Evolutionary conservation across 2,113 vertebrate genomes (phyloP), one percentile per base, ranked within the genome.

Genomic region (Atherinomorus stipes): DNA sequence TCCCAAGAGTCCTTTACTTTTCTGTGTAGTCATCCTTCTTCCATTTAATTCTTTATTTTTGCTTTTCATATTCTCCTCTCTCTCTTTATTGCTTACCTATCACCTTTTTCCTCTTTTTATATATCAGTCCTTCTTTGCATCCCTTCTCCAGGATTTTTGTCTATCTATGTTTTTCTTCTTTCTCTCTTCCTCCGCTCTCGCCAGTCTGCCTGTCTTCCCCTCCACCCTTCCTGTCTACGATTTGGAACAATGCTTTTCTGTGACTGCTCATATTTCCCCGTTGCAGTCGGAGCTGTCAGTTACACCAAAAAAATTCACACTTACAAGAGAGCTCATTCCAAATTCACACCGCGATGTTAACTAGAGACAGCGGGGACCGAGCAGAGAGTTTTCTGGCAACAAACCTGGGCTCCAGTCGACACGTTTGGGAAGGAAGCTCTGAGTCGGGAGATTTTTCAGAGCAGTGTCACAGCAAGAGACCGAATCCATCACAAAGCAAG

Each of bases 311-410:
- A 50, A 47, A 75, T 64, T 65, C 42, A 49, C 57, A 57, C 70
- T 58, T 67, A 51, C 49, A 40, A 31, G 23, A 49, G 64, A 81
- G 18, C 56, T 77, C 47, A 67, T 76, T 76, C 61, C 65, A 57
- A 18, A 82, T 71, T 76, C 65, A 67, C 64, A 28, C 72, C 51
- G 7, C 34, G 28, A 68, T 40, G 65, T 79, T 60, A 59, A 59
- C 44, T n/a, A 16, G 49, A 77, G 62, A 68, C 64, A 58, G 64
- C 51, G 31, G 38, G 44, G 19, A 21, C 38, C 0, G 15, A 71
- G 50, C 44, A 31, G 60, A 61, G 34, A 34, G 58, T 67, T 68
- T 44, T 21, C 40, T 25, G 62, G 61, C 61, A 64, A 10, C 67
- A 47, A 62, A 76, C 57, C 50, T 37, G 73, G 22, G 0, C 51